phyloP scores from a whole-genome alignment of 1,140 invertebrate genomes.

The Brachionus sp. region DNA sequence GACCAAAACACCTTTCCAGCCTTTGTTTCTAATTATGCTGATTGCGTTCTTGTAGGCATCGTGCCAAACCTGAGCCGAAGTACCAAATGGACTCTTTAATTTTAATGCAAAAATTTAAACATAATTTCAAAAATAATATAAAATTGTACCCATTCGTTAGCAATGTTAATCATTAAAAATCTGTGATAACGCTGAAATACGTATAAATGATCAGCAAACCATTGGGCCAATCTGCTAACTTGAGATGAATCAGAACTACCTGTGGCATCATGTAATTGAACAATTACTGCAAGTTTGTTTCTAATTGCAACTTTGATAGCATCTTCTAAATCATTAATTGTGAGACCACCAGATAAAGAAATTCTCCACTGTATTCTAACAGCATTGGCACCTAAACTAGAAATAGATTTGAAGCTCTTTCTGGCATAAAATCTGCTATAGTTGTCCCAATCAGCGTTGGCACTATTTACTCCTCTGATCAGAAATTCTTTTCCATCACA shows the following conservation, averaged over 20 bases:
- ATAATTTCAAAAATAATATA: background rate
- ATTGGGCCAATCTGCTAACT: constrained; percentile 6
- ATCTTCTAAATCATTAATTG: constrained; percentile 19
- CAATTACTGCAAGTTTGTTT: constrained; percentile 24
- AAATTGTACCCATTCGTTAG: constrained; percentile 9
- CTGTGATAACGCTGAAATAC: background rate
- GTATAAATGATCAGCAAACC: background rate
- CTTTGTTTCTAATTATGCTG: background rate
- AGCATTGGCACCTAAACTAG: background rate
- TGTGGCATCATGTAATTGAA: constrained; percentile 33
- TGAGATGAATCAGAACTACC: constrained; percentile 3
- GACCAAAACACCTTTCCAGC: constrained; percentile 16
- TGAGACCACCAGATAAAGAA: background rate
- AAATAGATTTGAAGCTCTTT: constrained; percentile 16
- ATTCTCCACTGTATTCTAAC: constrained; percentile 37
- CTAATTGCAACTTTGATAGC: background rate
- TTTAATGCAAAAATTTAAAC: background rate
- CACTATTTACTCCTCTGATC: constrained; percentile 24
- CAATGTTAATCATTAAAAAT: constrained; percentile 8
- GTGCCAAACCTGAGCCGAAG: background rate
- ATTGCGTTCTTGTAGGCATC: constrained; percentile 19
- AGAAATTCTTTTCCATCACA: constrained; percentile 17
- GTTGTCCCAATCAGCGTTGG: constrained; percentile 33
- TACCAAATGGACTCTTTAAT: background rate
- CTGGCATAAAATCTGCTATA: background rate